Conservation (phyloP, 2,797 vertebrate genomes). For the Anas bahamensis region DNA sequence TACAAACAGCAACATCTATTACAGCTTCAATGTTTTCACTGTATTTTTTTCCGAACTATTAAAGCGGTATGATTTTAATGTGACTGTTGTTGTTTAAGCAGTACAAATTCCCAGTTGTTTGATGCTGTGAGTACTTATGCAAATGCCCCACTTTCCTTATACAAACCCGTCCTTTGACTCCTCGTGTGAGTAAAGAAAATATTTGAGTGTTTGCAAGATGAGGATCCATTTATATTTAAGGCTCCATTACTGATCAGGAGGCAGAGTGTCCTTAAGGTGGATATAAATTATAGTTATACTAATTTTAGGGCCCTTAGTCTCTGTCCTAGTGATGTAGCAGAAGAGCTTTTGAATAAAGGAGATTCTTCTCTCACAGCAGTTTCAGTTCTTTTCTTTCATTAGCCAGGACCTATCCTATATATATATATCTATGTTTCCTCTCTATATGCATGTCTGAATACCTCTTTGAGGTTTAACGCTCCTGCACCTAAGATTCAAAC, state of each 20-base stretch:
- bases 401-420: slow-evolving; percentile 24
- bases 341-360: slow-evolving; percentile 53
- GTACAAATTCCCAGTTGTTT: slow-evolving; percentile 15
- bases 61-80: slow-evolving; percentile 25
- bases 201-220: slow-evolving; percentile 29
- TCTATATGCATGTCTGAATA: not conserved
- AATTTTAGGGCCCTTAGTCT: slow-evolving; percentile 52
- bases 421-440: not conserved
- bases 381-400: slow-evolving; percentile 40
- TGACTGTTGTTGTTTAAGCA: slow-evolving; percentile 31
- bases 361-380: slow-evolving; percentile 46
- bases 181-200: slow-evolving; percentile 35
- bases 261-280: slow-evolving; percentile 50
- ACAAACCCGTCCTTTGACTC: slow-evolving; percentile 42
- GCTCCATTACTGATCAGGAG: slow-evolving; percentile 66
- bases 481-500: slow-evolving; percentile 50
- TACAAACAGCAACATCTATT: slow-evolving; percentile 54
- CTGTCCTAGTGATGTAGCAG: slow-evolving; percentile 25
- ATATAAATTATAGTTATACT: slow-evolving; percentile 56
- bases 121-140: slow-evolving; percentile 32
- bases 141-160: slow-evolving; percentile 11
- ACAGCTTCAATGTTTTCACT: slow-evolving; percentile 49
- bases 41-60: not conserved
- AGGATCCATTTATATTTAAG: slow-evolving; percentile 63
- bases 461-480: slow-evolving; percentile 40